These are phyloP conservation scores for Nudaria mundana DNA, from an alignment of 2,888 invertebrate genomes.

Conservation along the genomic window DNA sequence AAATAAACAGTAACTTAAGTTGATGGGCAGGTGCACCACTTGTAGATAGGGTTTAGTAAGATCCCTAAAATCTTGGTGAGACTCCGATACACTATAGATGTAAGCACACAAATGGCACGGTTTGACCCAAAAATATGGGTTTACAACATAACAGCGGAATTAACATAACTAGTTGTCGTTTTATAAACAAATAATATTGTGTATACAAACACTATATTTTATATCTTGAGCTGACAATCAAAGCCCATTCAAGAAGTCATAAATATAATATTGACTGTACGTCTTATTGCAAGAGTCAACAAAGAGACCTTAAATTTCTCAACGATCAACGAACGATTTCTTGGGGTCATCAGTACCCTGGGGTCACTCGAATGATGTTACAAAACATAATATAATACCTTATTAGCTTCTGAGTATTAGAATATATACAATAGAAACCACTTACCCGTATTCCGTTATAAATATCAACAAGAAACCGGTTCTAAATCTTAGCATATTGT, in stretches of 20 bases:
- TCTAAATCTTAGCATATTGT: constrained; percentile 21
- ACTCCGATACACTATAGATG: too few species aligned
- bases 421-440: constrained; percentile 44
- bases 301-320: constrained; percentile 20
- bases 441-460: constrained; percentile 40
- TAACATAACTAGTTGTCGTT: too few species aligned
- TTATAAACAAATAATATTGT: too few species aligned
- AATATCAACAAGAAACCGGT: constrained; percentile 3
- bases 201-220: neutral
- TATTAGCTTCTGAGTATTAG: constrained; percentile 38
- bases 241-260: constrained; percentile 3
- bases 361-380: constrained; percentile 30
- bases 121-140: too few species aligned
- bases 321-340: constrained; percentile 16
- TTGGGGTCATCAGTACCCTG: constrained; percentile 25
- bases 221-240: neutral
- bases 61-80: too few species aligned
- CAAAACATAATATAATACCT: constrained; percentile 30
- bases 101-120: too few species aligned
- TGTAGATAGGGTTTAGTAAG: too few species aligned
- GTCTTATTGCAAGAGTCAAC: neutral
- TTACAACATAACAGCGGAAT: too few species aligned
- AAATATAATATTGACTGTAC: neutral
- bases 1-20: too few species aligned
- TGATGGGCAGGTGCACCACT: too few species aligned